Conservation (phyloP, 2,113 vertebrate species). For the Saguinus imperator region DNA sequence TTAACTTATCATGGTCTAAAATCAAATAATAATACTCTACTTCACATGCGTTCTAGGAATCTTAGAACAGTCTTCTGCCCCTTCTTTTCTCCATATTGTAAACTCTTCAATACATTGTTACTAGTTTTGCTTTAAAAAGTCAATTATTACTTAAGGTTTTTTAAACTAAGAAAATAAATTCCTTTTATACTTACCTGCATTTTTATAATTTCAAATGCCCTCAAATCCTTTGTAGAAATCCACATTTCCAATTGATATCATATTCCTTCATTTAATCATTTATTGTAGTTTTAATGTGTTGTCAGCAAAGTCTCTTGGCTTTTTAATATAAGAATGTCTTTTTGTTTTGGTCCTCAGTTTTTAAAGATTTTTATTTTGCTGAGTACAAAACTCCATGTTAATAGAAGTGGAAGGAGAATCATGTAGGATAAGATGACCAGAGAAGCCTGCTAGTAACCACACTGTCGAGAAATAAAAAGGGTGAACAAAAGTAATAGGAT, state of each 20-base stretch:
- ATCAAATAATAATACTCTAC: background rate
- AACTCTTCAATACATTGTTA: background rate
- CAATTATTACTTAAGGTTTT: background rate
- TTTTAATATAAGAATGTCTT: background rate
- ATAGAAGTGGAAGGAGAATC: background rate
- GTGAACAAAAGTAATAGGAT: background rate
- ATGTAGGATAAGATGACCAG: background rate
- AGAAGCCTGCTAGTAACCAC: background rate
- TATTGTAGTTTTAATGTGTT: background rate
- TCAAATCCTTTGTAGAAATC: background rate
- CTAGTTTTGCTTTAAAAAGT: background rate
- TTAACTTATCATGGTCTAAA: background rate
- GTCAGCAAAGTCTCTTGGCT: background rate
- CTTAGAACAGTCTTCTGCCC: background rate
- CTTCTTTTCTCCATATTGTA: background rate
- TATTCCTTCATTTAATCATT: background rate
- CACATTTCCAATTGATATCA: background rate
- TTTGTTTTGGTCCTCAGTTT: background rate
- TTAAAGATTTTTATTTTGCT: background rate
- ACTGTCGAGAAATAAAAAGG: background rate
- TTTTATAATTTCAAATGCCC: background rate
- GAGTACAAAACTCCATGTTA: background rate
- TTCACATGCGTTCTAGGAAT: background rate
- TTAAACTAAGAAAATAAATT: background rate
- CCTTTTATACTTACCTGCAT: background rate